Base-by-base conservation (phyloP, 2,888 invertebrate species). In the Zygogramma bicolorata region DNA sequence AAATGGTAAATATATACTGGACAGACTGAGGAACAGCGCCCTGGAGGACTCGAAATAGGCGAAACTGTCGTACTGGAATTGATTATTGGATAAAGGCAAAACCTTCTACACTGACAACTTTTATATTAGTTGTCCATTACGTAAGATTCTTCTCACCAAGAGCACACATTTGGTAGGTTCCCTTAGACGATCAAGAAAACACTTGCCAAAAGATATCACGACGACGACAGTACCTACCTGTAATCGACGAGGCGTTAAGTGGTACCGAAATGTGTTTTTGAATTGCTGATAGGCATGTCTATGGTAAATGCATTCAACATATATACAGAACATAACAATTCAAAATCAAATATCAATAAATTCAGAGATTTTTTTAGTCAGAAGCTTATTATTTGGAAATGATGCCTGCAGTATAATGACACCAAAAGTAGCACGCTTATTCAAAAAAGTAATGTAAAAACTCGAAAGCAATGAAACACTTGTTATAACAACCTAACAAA, bases 1-100 rank as follows among this genome's bases (percentile, higher is more conserved):
- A 63, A 63, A 62, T 62, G 40, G 40, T 25, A 62, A 62, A 62
- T 62, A 62, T 62, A 40, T 62, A 62, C 62, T 62, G 20, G 62
- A 62, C 62, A 40, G 62, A 40, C 62, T 38, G n/a, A n/a, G n/a
- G n/a, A 61, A 38, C 61, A 40, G 61, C 40, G 61, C 38, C 40
- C 61, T 61, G 61, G 22, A 61, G 61, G 61, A 38, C n/a, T n/a
- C n/a, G n/a, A n/a, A n/a, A n/a, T n/a, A n/a, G n/a, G n/a, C n/a
- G n/a, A n/a, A n/a, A n/a, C n/a, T n/a, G n/a, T n/a, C n/a, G n/a
- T n/a, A n/a, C n/a, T n/a, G n/a, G n/a, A n/a, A n/a, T n/a, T n/a
- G n/a, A n/a, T n/a, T n/a, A n/a, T n/a, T n/a, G n/a, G n/a, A n/a
- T n/a, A n/a, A n/a, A n/a, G n/a, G n/a, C n/a, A n/a, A n/a, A n/a